A percentile compares a stretch with the other conserved stretches of the same genome.
phyloP scores from a whole-genome alignment of 2,797 vertebrate genomes.

The Adrianichthys oophorus region DNA sequence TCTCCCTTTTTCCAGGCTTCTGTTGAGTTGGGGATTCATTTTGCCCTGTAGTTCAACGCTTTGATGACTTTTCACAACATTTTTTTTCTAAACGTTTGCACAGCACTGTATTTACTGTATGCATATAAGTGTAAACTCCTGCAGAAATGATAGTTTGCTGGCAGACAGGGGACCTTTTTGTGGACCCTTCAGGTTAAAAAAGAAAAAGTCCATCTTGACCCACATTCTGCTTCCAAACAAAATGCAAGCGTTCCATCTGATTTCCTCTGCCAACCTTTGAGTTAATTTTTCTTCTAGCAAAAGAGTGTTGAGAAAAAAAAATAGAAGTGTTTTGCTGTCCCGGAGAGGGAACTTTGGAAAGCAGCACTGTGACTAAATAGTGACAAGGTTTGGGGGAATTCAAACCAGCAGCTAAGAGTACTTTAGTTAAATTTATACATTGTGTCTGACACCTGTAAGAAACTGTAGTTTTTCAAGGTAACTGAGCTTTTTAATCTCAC shows the following conservation, averaged over 20 bases:
- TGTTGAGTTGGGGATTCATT: too few relatives aligned
- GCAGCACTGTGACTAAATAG: neutral
- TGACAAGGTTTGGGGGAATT: slow-evolving; percentile 17
- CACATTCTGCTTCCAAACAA: slow-evolving; percentile 48
- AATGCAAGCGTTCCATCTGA: slow-evolving; percentile 28
- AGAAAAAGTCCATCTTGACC: slow-evolving; percentile 39
- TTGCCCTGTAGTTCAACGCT: too few relatives aligned
- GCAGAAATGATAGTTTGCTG: slow-evolving; percentile 4
- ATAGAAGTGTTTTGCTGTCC: neutral
- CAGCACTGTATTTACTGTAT: too few relatives aligned
- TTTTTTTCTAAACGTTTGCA: too few relatives aligned
- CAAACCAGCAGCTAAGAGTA: neutral
- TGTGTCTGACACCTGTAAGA: slow-evolving; percentile 5
- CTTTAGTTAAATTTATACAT: neutral
- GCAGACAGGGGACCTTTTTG: slow-evolving; percentile 15
- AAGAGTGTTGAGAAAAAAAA: slow-evolving; percentile 17
- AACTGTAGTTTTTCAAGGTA: neutral
- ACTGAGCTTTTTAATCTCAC: neutral
- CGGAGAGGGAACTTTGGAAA: slow-evolving; percentile 11
- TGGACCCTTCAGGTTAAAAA: slow-evolving; percentile 17
- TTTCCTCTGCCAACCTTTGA: slow-evolving; percentile 8
- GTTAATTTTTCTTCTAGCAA: slow-evolving; percentile 17
- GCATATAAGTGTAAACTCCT: slow-evolving; percentile 1
- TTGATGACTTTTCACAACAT: too few relatives aligned
- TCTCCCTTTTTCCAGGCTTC: too few relatives aligned